Evolutionary conservation across 2,113 vertebrate genomes (phyloP), one percentile per base, ranked within the genome.

Genomic region (Ginglymostoma cirratum): DNA sequence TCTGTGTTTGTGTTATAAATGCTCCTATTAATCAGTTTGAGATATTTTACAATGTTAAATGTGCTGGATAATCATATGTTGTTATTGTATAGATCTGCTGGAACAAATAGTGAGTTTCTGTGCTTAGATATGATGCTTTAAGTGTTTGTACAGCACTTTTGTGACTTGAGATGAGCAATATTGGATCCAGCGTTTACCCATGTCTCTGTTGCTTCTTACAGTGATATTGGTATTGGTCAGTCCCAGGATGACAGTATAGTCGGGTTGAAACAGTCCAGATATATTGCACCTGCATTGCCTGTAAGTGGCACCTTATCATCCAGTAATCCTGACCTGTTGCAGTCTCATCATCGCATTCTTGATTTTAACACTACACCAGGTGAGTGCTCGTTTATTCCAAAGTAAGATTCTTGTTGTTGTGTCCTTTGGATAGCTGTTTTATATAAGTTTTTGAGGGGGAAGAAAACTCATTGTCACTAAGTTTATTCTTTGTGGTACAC

Each of bases 221-320:
- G 99, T 96, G 99, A 99, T 69, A 98, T 99, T 96, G 99, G 98
- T 96, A 99, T 99, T 96, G 99, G 99, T 95, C 99, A 99, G 96
- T 99, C 99, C 96, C 99, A 99, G 96, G 99, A 99, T 96, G 99
- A 99, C 98, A 99, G 98, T 97, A 99, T 99, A 70, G 98, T 99
- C 52, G 99, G 99, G 2, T 97, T 99, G 97, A 98, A 99, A 97
- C 99, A 99, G 97, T 99, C 98, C 0, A 99, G 99, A 96, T 98
- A 99, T 96, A 98, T 99, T 97, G 98, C 99, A 42, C 98, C 99
- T 0, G 98, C 99, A 34, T 97, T 99, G 95, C 99, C 99, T 0
- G 99, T 99, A 96, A 99, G 99, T 0, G 99, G 99, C 34, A 99
- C 99, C 89, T 97, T 99, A 14, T 99, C 99, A 0, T 99, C 99